phyloP scores from a whole-genome alignment of 2,888 invertebrate genomes.

The Argyresthia albistria region DNA sequence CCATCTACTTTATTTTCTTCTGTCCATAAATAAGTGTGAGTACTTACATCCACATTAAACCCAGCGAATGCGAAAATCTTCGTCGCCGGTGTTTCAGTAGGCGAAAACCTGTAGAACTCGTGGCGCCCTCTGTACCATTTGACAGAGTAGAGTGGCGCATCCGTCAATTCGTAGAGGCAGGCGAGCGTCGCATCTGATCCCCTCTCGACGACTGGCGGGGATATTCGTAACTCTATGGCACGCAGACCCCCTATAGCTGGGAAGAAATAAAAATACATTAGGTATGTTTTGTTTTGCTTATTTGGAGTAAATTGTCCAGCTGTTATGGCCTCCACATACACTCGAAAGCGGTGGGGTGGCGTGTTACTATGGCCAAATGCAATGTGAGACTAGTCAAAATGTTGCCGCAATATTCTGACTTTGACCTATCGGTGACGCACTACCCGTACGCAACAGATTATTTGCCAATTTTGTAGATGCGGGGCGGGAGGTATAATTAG shows the following conservation, averaged over 20 bases:
- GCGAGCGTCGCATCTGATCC: constrained; percentile 73
- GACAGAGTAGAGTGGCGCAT: constrained; percentile 78
- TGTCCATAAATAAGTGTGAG: background rate
- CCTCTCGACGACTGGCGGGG: constrained; percentile 73
- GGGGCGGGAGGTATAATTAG: no score
- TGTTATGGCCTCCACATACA: no score
- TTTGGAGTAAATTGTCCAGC: no score
- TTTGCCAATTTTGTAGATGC: no score
- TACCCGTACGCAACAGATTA: no score
- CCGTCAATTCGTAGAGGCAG: constrained; percentile 76
- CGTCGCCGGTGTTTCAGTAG: constrained; percentile 75
- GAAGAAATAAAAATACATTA: constrained; percentile 6
- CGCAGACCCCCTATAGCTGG: constrained; percentile 64
- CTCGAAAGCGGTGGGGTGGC: no score
- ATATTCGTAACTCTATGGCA: constrained; percentile 69
- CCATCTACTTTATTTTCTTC: no score
- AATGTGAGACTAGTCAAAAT: no score
- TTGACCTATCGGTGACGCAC: no score
- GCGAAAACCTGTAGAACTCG: constrained; percentile 78
- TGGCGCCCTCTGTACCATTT: constrained; percentile 80
- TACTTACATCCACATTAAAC: constrained; percentile 78
- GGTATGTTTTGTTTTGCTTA: no score
- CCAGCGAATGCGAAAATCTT: constrained; percentile 78
- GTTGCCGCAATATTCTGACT: no score
- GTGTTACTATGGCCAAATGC: no score